phyloP scores from a whole-genome alignment of 2,888 invertebrate genomes.

The Liodrosophila aerea region DNA sequence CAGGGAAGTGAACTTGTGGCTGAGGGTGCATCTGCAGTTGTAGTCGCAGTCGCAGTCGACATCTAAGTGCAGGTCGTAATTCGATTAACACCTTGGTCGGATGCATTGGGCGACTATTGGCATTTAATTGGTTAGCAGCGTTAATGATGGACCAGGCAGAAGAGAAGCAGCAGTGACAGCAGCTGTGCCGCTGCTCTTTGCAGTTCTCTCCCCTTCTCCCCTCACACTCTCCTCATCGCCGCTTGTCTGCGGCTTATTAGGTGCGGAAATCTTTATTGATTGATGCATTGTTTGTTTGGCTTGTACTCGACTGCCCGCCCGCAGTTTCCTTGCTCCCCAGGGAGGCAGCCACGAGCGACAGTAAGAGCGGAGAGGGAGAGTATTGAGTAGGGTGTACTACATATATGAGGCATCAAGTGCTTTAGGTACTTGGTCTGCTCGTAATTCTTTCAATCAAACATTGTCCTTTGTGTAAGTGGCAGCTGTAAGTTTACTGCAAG shows the following conservation, averaged over 20 bases:
- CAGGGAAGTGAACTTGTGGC: conserved; percentile 31
- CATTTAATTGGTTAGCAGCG: conserved; percentile 71
- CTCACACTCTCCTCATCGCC: conserved; percentile 9
- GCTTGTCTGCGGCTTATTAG: conserved; percentile 70
- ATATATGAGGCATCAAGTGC: conserved; percentile 34
- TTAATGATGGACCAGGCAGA: conserved; percentile 53
- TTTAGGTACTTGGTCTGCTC: conserved; percentile 44
- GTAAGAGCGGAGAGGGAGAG: neutral
- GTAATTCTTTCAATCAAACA: conserved; percentile 64
- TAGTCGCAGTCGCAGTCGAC: conserved; percentile 18
- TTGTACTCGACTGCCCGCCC: conserved; percentile 52
- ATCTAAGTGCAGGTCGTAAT: conserved; percentile 49
- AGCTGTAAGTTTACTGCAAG: too few species aligned
- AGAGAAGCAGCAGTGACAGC: conserved; percentile 19
- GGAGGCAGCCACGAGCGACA: neutral
- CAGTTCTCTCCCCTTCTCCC: neutral
- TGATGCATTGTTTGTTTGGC: conserved; percentile 75
- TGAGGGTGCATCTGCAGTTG: conserved; percentile 44
- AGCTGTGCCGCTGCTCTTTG: neutral
- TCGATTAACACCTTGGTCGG: conserved; percentile 67
- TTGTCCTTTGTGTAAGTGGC: conserved; percentile 45
- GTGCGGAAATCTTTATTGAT: conserved; percentile 80
- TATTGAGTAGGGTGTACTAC: neutral
- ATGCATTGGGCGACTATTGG: conserved; percentile 53
- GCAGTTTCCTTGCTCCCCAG: conserved; percentile 41